phyloP scores from a whole-genome alignment of 2,797 vertebrate genomes.

The Avahi laniger region DNA sequence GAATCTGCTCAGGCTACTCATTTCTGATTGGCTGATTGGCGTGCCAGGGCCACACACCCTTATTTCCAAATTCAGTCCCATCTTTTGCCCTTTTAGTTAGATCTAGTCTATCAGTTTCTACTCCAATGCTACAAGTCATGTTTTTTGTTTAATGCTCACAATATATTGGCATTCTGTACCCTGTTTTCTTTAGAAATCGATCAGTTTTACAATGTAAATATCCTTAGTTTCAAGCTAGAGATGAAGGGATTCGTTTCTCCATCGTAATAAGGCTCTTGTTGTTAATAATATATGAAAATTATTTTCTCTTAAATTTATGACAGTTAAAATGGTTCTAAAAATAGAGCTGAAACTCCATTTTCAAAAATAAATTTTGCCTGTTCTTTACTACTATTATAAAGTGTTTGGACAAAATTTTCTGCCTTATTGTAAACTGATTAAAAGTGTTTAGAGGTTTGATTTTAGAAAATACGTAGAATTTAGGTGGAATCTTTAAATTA shows the following conservation, averaged over 20 bases:
- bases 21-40: not conserved
- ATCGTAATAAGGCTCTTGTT: not conserved
- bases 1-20: not conserved
- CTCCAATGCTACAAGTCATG: not conserved
- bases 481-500: slow-evolving; percentile 36
- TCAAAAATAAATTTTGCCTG: slow-evolving; percentile 25
- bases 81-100: not conserved
- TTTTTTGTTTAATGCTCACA: not conserved
- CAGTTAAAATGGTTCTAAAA: slow-evolving; percentile 18
- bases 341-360: slow-evolving; percentile 10
- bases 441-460: slow-evolving; percentile 24
- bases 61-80: not conserved
- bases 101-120: not conserved
- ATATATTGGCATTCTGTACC: not conserved
- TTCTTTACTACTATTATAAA: slow-evolving; percentile 27
- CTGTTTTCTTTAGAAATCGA: not conserved
- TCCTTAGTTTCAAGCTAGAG: not conserved
- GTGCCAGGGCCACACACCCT: not conserved
- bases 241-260: slow-evolving; percentile 6
- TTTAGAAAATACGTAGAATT: slow-evolving; percentile 46
- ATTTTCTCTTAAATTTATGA: slow-evolving; percentile 1
- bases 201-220: slow-evolving; percentile 25
- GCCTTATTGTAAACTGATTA: not conserved
- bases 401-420: slow-evolving; percentile 25
- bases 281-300: not conserved